Percentiles rank a stretch among this genome's conserved stretches.
Conservation (phyloP, 2,888 invertebrate species). For the Drosophila birchii region DNA sequence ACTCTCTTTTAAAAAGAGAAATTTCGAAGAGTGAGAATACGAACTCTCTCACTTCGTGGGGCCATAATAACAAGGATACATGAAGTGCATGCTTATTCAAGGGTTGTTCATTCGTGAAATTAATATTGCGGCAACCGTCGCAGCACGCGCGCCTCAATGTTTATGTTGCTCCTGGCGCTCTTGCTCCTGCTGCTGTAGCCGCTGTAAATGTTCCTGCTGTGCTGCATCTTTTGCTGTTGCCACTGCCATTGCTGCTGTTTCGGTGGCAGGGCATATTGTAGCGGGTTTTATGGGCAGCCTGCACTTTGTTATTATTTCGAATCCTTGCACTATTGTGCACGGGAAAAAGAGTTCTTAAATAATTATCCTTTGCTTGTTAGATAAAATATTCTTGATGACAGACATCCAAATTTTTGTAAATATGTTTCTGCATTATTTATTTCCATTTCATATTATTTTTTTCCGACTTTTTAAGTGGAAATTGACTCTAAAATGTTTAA, state of each 20-base stretch:
- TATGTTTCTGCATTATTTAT: not conserved
- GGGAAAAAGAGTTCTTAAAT: not conserved
- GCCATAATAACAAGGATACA: slow-evolving; percentile 73
- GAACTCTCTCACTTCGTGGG: slow-evolving; percentile 51
- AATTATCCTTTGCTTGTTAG: not conserved
- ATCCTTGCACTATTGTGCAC: slow-evolving; percentile 50
- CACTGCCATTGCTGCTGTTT: slow-evolving; percentile 46
- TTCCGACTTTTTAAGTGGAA: not conserved
- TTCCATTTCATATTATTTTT: not conserved
- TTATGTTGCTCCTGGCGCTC: slow-evolving; percentile 58
- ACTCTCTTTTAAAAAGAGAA: slow-evolving; percentile 21
- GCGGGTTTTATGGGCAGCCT: slow-evolving; percentile 60
- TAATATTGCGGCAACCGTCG: slow-evolving; percentile 73
- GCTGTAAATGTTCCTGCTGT: slow-evolving; percentile 38
- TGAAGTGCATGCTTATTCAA: slow-evolving; percentile 80
- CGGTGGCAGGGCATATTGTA: slow-evolving; percentile 65
- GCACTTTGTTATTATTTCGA: slow-evolving; percentile 54
- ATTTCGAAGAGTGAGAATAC: not conserved
- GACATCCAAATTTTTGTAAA: not conserved
- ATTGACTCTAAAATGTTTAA: not conserved
- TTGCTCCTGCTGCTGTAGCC: slow-evolving; percentile 43
- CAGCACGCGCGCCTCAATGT: slow-evolving; percentile 74
- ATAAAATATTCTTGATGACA: no score
- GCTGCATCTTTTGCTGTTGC: slow-evolving; percentile 44
- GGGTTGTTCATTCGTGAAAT: slow-evolving; percentile 81